Evolutionary conservation across 1,140 invertebrate species (phyloP).

Genomic region (Pogonognathellus flavescens): DNA sequence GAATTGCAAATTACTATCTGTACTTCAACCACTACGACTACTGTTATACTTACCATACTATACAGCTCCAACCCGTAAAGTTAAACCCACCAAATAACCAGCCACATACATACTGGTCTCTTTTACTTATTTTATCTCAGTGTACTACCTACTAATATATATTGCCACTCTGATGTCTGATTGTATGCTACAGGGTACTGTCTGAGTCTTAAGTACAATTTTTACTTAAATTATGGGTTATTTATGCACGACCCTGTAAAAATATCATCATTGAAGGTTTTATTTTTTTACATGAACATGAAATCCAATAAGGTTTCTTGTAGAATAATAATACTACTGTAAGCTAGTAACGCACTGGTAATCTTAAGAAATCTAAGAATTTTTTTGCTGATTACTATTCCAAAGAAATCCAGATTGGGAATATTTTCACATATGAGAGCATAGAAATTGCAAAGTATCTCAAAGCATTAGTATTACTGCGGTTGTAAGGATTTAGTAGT

Average conservation of each 20-base stretch:
- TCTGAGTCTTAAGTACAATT: background rate
- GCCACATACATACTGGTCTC: background rate
- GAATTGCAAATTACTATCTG: slow-evolving; percentile 42
- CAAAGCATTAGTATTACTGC: too few species aligned
- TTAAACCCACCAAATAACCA: slow-evolving; percentile 11
- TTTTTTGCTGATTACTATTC: too few species aligned
- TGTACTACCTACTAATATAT: background rate
- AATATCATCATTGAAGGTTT: background rate
- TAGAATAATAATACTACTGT: too few species aligned
- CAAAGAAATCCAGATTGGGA: too few species aligned
- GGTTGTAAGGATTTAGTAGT: background rate
- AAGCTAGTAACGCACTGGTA: too few species aligned
- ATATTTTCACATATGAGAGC: too few species aligned
- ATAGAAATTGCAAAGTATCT: too few species aligned
- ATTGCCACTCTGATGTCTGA: background rate
- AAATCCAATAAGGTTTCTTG: too few species aligned
- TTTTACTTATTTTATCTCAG: slow-evolving; percentile 17
- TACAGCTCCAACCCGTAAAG: background rate
- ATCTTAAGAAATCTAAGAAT: too few species aligned
- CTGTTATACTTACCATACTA: background rate
- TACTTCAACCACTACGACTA: background rate
- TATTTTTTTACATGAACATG: too few species aligned
- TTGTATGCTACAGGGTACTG: background rate
- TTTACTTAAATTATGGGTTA: slow-evolving; percentile 32
- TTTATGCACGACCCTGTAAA: slow-evolving; percentile 35